Conservation (phyloP, 35 echinoderm and acorn worm genomes). For the Acanthaster planci region DNA sequence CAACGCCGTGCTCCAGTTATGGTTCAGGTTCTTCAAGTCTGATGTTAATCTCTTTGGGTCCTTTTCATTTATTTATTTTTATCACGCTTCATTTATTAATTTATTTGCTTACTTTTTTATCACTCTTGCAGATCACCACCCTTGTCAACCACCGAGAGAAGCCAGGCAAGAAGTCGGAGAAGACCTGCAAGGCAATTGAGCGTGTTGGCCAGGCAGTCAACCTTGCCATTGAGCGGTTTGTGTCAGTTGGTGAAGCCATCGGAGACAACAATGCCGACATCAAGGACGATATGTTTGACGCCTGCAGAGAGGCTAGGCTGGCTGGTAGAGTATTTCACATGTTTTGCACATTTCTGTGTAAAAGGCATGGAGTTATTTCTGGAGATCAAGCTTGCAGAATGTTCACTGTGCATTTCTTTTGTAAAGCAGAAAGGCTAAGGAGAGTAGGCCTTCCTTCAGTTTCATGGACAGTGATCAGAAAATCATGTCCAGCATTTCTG, state of each 20-base stretch:
- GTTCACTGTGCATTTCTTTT: too few species aligned
- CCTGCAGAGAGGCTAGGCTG: conserved; percentile 78
- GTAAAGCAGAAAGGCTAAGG: too few species aligned
- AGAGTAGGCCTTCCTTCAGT: too few species aligned
- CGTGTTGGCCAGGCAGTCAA: conserved; percentile 87
- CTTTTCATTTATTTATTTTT: not conserved
- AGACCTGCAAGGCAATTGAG: conserved; percentile 90
- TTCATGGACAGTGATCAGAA: too few species aligned
- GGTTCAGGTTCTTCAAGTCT: too few species aligned
- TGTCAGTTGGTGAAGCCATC: conserved; percentile 92
- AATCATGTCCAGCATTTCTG: too few species aligned
- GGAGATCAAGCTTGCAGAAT: too few species aligned
- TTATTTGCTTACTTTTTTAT: conserved; percentile 2
- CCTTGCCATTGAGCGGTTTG: conserved; percentile 88
- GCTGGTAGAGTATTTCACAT: conserved; percentile 69
- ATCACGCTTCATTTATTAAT: not conserved
- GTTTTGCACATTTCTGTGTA: not conserved
- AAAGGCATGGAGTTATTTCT: too few species aligned
- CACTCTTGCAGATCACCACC: conserved; percentile 76
- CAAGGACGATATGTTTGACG: conserved; percentile 74
- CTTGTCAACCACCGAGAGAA: conserved; percentile 97
- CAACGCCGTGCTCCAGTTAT: too few species aligned
- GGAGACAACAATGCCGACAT: conserved; percentile 82
- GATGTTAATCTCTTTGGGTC: too few species aligned
- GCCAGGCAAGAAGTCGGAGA: conserved; percentile 73